Conservation (phyloP, 2,797 vertebrate species). For the Oreonectes daqikongensis region DNA sequence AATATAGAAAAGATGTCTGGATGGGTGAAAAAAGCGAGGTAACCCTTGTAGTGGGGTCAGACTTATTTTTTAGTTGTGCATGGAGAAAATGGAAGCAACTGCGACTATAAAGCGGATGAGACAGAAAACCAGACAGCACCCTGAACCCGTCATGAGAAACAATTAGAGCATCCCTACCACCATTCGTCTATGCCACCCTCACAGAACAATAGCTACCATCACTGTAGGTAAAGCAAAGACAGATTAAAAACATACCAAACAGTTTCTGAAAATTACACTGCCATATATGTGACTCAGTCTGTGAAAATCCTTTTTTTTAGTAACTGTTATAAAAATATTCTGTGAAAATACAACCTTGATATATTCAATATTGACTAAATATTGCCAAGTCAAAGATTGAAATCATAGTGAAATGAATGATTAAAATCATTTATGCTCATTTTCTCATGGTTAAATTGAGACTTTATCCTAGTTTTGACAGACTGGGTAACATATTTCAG, state of each 20-base stretch:
- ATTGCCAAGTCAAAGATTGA: no score
- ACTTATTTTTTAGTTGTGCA: neutral
- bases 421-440: no score
- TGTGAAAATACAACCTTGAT: no score
- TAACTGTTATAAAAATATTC: no score
- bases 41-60: neutral
- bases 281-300: no score
- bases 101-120: conserved; percentile 33
- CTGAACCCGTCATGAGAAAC: conserved; percentile 46
- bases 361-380: no score
- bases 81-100: conserved; percentile 14
- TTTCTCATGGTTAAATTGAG: no score
- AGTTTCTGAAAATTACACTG: conserved; percentile 37
- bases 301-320: no score
- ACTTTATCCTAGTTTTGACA: no score
- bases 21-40: neutral
- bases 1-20: neutral
- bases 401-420: no score
- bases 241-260: conserved; percentile 41
- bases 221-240: conserved; percentile 39
- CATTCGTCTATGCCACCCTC: conserved; percentile 54
- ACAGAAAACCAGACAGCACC: conserved; percentile 43
- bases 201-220: conserved; percentile 39
- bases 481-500: conserved; percentile 30
- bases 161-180: conserved; percentile 49